Evolutionary conservation across 2,113 vertebrate species (phyloP).

Genomic region (Empidonax alnorum): DNA sequence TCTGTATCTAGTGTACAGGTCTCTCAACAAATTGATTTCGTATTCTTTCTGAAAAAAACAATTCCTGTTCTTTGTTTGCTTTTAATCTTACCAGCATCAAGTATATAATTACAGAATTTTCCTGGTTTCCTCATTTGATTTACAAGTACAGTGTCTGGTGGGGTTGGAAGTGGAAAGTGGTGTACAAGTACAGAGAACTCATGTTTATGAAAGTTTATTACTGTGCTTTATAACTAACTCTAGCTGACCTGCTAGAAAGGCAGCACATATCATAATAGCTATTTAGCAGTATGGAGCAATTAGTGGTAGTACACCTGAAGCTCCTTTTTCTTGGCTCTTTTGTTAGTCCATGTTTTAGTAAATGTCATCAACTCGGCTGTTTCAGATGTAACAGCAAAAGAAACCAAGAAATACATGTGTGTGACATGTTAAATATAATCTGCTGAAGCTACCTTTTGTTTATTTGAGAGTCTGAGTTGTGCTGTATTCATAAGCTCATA

Average conservation of each 20-base stretch:
- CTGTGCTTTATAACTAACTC: not conserved
- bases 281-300: not conserved
- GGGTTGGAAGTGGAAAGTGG: not conserved
- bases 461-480: not conserved
- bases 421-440: not conserved
- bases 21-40: not conserved
- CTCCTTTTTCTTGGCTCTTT: not conserved
- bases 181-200: not conserved
- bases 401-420: not conserved
- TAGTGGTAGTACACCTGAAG: not conserved
- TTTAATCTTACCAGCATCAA: not conserved
- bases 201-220: not conserved
- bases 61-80: not conserved
- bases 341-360: not conserved
- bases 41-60: not conserved
- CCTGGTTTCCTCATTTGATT: not conserved
- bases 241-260: not conserved
- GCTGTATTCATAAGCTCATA: not conserved
- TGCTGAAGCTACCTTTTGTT: not conserved
- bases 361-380: not conserved
- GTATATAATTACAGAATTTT: not conserved
- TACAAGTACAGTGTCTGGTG: not conserved
- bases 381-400: not conserved
- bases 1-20: not conserved
- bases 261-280: rapidly evolving